Evolutionary conservation across 2,797 vertebrate genomes (phyloP), one percentile per base, ranked within the genome.

Genomic region (Sebastiscus albofasciatus): DNA sequence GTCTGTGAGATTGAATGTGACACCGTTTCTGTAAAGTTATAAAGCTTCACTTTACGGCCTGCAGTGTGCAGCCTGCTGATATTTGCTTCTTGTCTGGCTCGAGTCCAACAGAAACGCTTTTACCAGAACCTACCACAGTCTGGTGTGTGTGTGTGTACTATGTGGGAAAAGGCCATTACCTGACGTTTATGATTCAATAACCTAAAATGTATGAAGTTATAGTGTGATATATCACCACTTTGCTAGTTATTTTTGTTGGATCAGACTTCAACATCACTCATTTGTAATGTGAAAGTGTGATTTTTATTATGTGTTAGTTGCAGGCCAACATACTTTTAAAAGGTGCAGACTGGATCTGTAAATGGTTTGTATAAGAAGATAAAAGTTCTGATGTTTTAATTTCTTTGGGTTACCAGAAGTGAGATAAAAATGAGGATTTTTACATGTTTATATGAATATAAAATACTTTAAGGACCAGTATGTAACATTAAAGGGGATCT

Each of bases 51-150:
- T 76, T 65, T 65, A 77, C 67, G 22, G 68, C 5, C 2, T 52
- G 39, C 34, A 31, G 60, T 62, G 34, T 67, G 66, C 13, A 65
- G 67, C 60, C 29, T 62, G 72, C 75, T 82, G 67, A 76, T 87
- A 69, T 87, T 90, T 83, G 65, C 83, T 86, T 69, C 79, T 79
- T 78, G 75, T 70, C 75, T 88, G 88, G 90, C 77, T 42, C 22
- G 2, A 27, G 71, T 79, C 87, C 86, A 92, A 89, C 64, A 85
- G 82, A 90, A 90, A 92, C 74, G 52, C 72, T 85, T 82, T 89
- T 22, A 89, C 22, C 76, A 56, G 67, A 87, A 81, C 66, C 69
- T 85, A 78, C 88, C 75, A 77, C 83, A 84, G 78, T 22, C 3
- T 42, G 34, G n/a, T 59, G 67, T 66, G 42, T 49, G 60, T 66